Percentiles rank a stretch among this genome's conserved stretches.
Conservation (phyloP, 2,113 vertebrate genomes). For the Chroicocephalus ridibundus region DNA sequence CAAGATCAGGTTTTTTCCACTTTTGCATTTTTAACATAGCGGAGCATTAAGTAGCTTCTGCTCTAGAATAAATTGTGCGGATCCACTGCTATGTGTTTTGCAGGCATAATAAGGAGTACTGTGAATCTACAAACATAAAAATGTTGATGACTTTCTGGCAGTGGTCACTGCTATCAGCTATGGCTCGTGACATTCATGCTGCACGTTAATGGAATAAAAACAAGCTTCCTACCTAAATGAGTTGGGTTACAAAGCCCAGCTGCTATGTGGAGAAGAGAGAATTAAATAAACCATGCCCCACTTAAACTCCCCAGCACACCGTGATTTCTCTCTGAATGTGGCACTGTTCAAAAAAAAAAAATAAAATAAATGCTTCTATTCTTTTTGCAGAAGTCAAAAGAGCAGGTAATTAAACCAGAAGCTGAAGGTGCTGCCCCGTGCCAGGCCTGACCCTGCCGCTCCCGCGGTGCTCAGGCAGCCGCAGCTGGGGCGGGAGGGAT, state of each 20-base stretch:
- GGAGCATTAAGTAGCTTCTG: neutral
- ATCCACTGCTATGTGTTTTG: neutral
- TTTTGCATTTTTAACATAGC: neutral
- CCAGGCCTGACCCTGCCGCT: neutral
- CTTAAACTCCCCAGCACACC: neutral
- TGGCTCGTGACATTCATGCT: neutral
- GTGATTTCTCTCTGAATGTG: neutral
- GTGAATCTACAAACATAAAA: neutral
- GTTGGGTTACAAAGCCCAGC: neutral
- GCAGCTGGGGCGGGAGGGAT: neutral
- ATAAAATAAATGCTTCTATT: neutral
- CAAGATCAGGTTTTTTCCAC: neutral
- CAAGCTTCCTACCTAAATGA: slow-evolving; percentile 18
- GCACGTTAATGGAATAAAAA: slow-evolving; percentile 24
- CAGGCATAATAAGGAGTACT: slow-evolving; percentile 10
- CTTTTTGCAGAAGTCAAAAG: neutral
- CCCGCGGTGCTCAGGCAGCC: neutral
- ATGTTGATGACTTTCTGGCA: neutral
- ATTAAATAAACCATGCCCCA: neutral
- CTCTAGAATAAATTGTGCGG: neutral
- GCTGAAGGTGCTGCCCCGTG: neutral
- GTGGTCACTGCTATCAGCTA: neutral
- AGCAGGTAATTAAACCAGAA: neutral
- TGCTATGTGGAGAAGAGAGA: neutral
- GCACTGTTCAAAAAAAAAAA: neutral